phyloP scores from a whole-genome alignment of 2,797 vertebrate genomes.

The Gymnodraco acuticeps region DNA sequence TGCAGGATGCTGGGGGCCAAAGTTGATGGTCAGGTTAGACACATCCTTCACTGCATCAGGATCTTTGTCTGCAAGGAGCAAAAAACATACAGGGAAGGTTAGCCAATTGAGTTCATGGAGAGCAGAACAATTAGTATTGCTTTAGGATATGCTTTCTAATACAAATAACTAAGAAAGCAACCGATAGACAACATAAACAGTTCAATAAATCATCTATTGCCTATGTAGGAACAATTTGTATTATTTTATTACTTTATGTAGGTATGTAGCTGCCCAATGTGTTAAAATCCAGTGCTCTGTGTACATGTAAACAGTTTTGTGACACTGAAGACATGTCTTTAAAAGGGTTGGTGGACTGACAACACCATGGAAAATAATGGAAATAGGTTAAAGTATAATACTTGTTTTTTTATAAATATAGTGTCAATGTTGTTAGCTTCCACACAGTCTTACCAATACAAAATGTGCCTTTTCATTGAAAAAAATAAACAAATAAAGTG shows the following conservation, averaged over 20 bases:
- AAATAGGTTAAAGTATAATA: neutral
- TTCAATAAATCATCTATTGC: neutral
- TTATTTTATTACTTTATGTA: neutral
- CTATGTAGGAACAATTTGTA: neutral
- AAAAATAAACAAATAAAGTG: neutral
- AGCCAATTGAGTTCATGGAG: too few species aligned
- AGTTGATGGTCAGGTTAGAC: constrained; percentile 93
- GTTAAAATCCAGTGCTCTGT: neutral
- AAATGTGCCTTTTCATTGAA: neutral
- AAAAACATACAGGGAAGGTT: neutral
- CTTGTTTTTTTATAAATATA: neutral
- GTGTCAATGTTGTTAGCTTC: neutral
- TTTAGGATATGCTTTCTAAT: neutral
- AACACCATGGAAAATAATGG: neutral
- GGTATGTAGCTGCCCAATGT: neutral
- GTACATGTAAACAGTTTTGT: neutral
- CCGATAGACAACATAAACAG: too few species aligned
- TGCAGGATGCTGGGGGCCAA: constrained; percentile 95
- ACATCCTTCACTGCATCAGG: constrained; percentile 84
- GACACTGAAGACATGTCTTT: too few species aligned
- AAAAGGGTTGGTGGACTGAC: neutral
- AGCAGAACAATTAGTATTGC: neutral
- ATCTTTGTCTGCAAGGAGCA: constrained; percentile 86
- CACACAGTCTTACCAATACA: neutral
- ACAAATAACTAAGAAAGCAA: neutral